phyloP scores from a whole-genome alignment of 2,113 vertebrate genomes.

The Aldabrachelys gigantea region DNA sequence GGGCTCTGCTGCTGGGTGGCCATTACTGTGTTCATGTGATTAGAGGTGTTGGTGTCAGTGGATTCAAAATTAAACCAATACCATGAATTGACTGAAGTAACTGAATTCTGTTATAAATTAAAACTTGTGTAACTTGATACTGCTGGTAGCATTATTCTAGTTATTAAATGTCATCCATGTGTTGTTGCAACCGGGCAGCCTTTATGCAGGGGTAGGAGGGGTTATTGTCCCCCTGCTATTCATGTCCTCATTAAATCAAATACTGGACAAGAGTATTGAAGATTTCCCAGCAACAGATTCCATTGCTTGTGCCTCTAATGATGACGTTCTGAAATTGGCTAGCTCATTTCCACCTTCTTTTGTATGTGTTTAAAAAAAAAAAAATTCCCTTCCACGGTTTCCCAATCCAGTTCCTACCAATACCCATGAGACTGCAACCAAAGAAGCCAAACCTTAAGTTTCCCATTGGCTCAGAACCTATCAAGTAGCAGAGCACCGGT shows the following conservation, averaged over 20 bases:
- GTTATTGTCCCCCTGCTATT: background rate
- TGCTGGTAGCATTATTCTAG: conserved; percentile 4
- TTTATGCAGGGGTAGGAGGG: background rate
- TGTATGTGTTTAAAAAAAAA: background rate
- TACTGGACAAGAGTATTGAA: background rate
- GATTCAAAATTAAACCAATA: conserved; percentile 4
- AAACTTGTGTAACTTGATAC: conserved; percentile 15
- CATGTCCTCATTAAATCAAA: background rate
- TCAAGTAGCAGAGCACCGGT: background rate
- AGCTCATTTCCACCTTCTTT: background rate
- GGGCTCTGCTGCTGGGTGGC: background rate
- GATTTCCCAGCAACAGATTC: background rate
- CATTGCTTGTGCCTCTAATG: background rate
- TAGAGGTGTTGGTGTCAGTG: background rate
- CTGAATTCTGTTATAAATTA: conserved; percentile 7
- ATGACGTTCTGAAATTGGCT: background rate
- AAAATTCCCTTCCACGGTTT: background rate
- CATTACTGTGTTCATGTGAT: background rate
- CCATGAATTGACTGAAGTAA: conserved; percentile 20
- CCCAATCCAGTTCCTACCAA: background rate
- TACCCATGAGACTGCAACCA: background rate
- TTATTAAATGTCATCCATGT: conserved; percentile 9
- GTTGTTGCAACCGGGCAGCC: background rate
- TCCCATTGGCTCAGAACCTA: background rate
- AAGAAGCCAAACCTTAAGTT: background rate